These are phyloP conservation scores for Enteromius radiatus DNA, from an alignment of 2,797 vertebrate species.

Conservation along the genomic window DNA sequence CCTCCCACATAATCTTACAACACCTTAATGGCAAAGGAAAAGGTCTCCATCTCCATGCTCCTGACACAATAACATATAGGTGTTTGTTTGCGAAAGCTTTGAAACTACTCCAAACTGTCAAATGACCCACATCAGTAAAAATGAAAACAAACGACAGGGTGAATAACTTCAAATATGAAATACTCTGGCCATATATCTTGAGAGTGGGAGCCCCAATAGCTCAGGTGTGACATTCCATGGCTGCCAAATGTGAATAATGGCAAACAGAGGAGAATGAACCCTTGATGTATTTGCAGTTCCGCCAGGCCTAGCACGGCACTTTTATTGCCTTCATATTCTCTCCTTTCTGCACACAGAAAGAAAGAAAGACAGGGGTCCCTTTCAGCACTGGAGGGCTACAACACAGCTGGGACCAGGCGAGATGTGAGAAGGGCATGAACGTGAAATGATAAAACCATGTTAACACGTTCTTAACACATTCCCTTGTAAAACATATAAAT, in stretches of 20 bases:
- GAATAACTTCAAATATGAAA: conserved; percentile 77
- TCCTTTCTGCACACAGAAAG: conserved; percentile 26
- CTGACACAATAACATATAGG: conserved; percentile 69
- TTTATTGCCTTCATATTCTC: conserved; percentile 57
- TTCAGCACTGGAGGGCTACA: conserved; percentile 25
- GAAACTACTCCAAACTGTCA: conserved; percentile 75
- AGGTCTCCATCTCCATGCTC: conserved; percentile 51
- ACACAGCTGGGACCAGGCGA: conserved; percentile 49
- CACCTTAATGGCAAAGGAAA: conserved; percentile 53
- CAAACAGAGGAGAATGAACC: conserved; percentile 55
- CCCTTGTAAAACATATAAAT: conserved; percentile 2
- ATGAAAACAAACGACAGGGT: conserved; percentile 77
- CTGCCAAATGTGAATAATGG: conserved; percentile 71
- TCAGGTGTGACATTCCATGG: conserved; percentile 72
- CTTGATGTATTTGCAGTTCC: conserved; percentile 65
- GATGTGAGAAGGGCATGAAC: neutral
- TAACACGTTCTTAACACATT: conserved; percentile 31
- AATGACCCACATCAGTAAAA: conserved; percentile 74
- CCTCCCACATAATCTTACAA: conserved; percentile 33
- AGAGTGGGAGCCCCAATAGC: conserved; percentile 64
- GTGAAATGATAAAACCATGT: conserved; percentile 22
- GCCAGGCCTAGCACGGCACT: conserved; percentile 37
- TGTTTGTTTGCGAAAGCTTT: conserved; percentile 67
- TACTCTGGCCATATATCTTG: conserved; percentile 69
- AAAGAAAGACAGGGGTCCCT: conserved; percentile 35